phyloP scores from a whole-genome alignment of 1,140 invertebrate genomes.

The Brachionus calyciflorus region DNA sequence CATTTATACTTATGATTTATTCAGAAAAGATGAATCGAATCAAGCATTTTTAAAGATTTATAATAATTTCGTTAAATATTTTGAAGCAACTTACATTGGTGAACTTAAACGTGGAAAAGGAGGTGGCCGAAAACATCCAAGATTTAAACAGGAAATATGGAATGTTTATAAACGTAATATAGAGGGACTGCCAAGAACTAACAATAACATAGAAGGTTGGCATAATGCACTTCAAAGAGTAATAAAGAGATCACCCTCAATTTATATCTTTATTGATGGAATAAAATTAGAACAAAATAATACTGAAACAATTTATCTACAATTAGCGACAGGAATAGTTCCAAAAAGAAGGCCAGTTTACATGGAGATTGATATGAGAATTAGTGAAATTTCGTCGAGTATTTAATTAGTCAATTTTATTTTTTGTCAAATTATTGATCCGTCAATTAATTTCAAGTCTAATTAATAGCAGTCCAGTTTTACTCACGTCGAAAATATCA shows the following conservation, averaged over 20 bases:
- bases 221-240: not conserved
- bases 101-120: not conserved
- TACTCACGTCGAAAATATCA: too few species aligned
- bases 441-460: not conserved
- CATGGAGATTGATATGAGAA: not conserved
- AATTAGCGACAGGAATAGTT: not conserved
- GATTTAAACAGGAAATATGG: not conserved
- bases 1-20: too few species aligned
- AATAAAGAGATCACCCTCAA: not conserved
- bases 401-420: conserved; percentile 3
- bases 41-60: not conserved
- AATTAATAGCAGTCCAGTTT: not conserved
- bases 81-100: not conserved
- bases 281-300: not conserved
- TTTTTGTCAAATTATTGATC: not conserved
- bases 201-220: too few species aligned
- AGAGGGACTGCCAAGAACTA: not conserved
- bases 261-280: not conserved
- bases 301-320: not conserved
- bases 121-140: not conserved
- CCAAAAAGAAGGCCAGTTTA: not conserved
- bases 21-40: not conserved
- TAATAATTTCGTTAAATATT: not conserved
- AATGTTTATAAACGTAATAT: not conserved
- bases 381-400: not conserved